phyloP scores from a whole-genome alignment of 1,140 invertebrate species.

The Oncopodura yosiiana region DNA sequence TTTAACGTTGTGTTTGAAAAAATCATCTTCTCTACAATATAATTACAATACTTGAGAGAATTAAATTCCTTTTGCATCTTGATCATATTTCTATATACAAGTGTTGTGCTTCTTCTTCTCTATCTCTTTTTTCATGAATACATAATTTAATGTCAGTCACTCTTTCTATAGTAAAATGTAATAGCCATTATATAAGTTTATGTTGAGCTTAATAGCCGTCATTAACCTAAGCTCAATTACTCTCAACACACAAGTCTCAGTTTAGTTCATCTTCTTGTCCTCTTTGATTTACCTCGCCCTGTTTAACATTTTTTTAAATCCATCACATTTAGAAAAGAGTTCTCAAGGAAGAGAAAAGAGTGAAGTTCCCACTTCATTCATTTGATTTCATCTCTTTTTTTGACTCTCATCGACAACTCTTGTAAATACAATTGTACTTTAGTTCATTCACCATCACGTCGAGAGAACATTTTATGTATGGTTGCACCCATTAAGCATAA shows the following conservation, averaged over 20 bases:
- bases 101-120: neutral
- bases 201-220: slow-evolving; percentile 28
- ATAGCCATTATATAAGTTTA: slow-evolving; percentile 23
- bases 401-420: neutral
- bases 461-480: neutral
- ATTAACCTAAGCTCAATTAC: slow-evolving; percentile 29
- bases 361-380: slow-evolving; percentile 1
- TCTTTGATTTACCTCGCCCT: neutral
- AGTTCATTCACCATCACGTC: neutral
- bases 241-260: neutral
- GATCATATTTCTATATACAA: neutral
- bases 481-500: slow-evolving; percentile 7
- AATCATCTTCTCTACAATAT: too few species aligned
- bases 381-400: slow-evolving; percentile 2
- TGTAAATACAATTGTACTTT: neutral
- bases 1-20: neutral
- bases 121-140: neutral
- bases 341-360: neutral
- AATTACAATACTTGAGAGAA: neutral
- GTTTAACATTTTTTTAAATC: neutral
- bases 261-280: neutral
- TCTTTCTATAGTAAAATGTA: too few species aligned
- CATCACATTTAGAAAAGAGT: neutral
- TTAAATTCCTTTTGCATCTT: neutral
- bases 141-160: neutral